Conservation (phyloP, 1,140 invertebrate genomes). For the Drosophila carrolli region DNA sequence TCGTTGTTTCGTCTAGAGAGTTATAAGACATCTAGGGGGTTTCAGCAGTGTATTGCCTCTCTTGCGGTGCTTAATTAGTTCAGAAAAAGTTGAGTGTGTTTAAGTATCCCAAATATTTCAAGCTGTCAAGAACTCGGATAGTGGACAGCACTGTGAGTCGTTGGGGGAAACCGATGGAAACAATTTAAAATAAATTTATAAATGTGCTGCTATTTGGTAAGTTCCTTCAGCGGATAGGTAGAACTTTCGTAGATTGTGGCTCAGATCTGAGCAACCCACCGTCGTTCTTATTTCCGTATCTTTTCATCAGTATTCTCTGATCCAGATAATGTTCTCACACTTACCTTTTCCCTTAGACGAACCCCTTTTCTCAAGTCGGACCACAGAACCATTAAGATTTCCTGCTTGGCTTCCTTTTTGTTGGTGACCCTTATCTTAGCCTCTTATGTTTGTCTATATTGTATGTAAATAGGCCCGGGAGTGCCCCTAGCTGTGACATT, state of each 20-base stretch:
- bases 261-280: not conserved
- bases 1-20: slow-evolving; percentile 1
- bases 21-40: slow-evolving; percentile 42
- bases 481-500: slow-evolving; percentile 30
- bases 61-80: slow-evolving; percentile 58
- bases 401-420: slow-evolving; percentile 41
- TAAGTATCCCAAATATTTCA: slow-evolving; percentile 62
- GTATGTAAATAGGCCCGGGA: slow-evolving; percentile 36
- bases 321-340: slow-evolving; percentile 32
- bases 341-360: not conserved
- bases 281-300: not conserved
- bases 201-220: not conserved
- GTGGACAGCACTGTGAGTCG: slow-evolving; percentile 7
- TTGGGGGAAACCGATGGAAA: no score
- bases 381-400: slow-evolving; percentile 56
- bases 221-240: no score
- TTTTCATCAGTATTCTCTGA: slow-evolving; percentile 1
- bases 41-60: slow-evolving; percentile 22
- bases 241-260: slow-evolving; percentile 1
- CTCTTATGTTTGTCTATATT: slow-evolving; percentile 5
- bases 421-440: slow-evolving; percentile 57
- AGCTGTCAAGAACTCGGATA: slow-evolving; percentile 47
- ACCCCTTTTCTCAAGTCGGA: slow-evolving; percentile 46
- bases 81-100: slow-evolving; percentile 35
- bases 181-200: not conserved